Conservation (phyloP, 2,797 vertebrate genomes). For the Morelia viridis region DNA sequence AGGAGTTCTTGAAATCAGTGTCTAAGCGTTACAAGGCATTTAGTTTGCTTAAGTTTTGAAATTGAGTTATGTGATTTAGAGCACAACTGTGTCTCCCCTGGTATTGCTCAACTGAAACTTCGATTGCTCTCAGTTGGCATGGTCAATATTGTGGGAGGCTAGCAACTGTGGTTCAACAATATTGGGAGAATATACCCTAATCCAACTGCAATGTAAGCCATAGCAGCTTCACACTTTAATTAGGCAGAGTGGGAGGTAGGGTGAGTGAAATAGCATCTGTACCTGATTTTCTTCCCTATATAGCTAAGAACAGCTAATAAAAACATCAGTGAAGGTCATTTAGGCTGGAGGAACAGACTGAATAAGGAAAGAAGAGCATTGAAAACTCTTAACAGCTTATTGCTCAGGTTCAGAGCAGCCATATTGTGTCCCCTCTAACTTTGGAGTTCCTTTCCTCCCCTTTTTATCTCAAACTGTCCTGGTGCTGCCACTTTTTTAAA, state of each 20-base stretch:
- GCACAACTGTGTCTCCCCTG: background rate
- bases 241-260: background rate
- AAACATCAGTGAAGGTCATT: background rate
- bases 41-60: fast-evolving
- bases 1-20: background rate
- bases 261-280: background rate
- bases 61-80: background rate
- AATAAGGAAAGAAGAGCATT: background rate
- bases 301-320: background rate
- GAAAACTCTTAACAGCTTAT: too few species aligned
- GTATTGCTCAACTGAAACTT: background rate
- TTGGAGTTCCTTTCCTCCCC: background rate
- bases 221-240: background rate
- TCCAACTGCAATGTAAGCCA: background rate
- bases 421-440: too few species aligned
- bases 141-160: background rate
- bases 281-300: background rate
- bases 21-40: background rate
- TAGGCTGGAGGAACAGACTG: background rate
- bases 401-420: background rate
- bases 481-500: background rate
- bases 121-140: background rate
- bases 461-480: background rate
- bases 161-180: background rate
- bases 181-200: background rate